phyloP scores from a whole-genome alignment of 2,888 invertebrate genomes.

The Xanthorhoe spadicearia region DNA sequence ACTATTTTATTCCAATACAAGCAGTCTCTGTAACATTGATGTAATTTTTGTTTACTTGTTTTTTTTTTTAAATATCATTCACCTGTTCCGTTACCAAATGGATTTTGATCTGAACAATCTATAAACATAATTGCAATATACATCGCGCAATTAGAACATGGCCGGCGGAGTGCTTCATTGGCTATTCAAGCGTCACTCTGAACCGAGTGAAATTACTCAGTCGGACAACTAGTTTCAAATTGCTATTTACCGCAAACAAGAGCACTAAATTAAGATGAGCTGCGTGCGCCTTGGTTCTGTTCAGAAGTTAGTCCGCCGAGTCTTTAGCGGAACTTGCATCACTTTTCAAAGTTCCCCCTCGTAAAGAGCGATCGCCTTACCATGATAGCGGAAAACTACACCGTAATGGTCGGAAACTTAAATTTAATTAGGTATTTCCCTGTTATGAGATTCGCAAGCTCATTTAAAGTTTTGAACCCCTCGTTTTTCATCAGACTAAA shows the following conservation, averaged over 20 bases:
- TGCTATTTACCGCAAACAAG: slow-evolving; percentile 79
- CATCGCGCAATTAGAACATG: slow-evolving; percentile 29
- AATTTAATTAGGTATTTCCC: slow-evolving; percentile 33
- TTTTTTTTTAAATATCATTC: background rate
- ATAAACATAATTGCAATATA: slow-evolving; percentile 6
- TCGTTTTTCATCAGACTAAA: background rate
- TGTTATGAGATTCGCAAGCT: slow-evolving; percentile 6
- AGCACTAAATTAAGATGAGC: slow-evolving; percentile 76
- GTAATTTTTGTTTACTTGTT: background rate
- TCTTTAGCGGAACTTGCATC: slow-evolving; percentile 57
- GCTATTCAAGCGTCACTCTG: slow-evolving; percentile 54
- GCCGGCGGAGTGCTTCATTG: slow-evolving; percentile 54
- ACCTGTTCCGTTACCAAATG: slow-evolving; percentile 1
- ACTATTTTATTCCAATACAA: too few relatives aligned
- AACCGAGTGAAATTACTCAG: slow-evolving; percentile 61
- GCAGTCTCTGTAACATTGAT: too few relatives aligned
- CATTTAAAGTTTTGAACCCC: background rate
- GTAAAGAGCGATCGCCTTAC: slow-evolving; percentile 51
- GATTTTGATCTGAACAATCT: slow-evolving; percentile 13
- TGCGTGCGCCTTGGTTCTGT: slow-evolving; percentile 52
- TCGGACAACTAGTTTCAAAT: slow-evolving; percentile 73
- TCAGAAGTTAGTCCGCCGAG: slow-evolving; percentile 44
- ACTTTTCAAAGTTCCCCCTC: slow-evolving; percentile 54
- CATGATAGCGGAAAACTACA: slow-evolving; percentile 48
- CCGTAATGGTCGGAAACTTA: slow-evolving; percentile 25